Conservation (phyloP, 2,113 vertebrate genomes). For the Rhinogobius similis region DNA sequence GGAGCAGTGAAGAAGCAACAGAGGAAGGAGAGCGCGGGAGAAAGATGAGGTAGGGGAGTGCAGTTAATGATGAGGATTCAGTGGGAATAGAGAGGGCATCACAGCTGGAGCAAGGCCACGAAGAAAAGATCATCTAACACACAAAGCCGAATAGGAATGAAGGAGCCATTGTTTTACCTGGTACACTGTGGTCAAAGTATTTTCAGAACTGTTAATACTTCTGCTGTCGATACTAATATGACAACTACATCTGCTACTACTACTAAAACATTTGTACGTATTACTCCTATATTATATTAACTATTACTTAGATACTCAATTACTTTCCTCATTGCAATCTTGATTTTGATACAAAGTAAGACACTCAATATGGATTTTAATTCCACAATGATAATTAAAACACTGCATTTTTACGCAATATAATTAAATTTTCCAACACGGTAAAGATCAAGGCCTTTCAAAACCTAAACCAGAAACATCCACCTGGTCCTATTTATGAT, state of each 20-base stretch:
- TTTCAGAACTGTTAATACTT: background rate
- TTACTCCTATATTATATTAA: background rate
- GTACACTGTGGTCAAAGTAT: slow-evolving; percentile 2
- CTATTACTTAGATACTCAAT: too few species aligned
- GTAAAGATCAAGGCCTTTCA: too few species aligned
- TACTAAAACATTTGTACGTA: background rate
- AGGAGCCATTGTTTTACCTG: slow-evolving; percentile 22
- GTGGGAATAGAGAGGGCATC: slow-evolving; percentile 29
- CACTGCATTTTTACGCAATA: too few species aligned
- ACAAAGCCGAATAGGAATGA: slow-evolving; percentile 14
- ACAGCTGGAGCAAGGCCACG: slow-evolving; percentile 49
- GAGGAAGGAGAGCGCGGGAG: slow-evolving; percentile 20
- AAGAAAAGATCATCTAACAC: slow-evolving; percentile 53
- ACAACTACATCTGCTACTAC: background rate
- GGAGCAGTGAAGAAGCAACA: background rate
- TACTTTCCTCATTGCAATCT: too few species aligned
- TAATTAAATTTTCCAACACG: too few species aligned
- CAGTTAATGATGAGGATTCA: slow-evolving; percentile 65
- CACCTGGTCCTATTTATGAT: too few species aligned
- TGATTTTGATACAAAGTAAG: too few species aligned
- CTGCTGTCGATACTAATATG: background rate
- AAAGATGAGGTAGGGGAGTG: slow-evolving; percentile 49
- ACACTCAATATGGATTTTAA: too few species aligned
- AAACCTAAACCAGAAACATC: too few species aligned
- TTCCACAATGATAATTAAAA: too few species aligned